These are phyloP conservation scores for Labia minor DNA, from an alignment of 2,888 invertebrate species.

Conservation along the genomic window DNA sequence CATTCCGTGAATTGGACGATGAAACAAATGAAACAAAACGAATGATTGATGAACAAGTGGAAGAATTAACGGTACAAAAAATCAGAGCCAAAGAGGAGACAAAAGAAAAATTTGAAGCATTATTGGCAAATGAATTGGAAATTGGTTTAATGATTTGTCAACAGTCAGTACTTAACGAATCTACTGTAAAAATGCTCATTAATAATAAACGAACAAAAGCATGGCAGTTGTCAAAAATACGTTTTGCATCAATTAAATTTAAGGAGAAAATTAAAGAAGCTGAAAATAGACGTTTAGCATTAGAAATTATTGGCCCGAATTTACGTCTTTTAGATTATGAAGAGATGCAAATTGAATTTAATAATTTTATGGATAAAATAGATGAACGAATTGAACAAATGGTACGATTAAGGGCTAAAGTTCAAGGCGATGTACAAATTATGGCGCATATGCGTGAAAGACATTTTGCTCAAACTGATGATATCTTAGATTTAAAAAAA, in stretches of 20 bases:
- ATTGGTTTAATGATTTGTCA: neutral
- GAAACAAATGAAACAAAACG: neutral
- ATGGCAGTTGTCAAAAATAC: neutral
- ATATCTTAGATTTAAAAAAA: neutral
- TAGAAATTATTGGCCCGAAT: neutral
- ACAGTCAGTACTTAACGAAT: neutral
- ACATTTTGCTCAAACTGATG: neutral
- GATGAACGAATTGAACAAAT: neutral
- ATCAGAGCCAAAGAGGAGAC: neutral
- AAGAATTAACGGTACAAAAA: neutral
- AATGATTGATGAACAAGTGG: neutral
- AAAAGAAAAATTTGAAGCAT: neutral
- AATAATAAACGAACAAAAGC: neutral
- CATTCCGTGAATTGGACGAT: neutral
- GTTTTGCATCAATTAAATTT: neutral
- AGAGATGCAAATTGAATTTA: slow-evolving; percentile 5
- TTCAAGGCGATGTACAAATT: neutral
- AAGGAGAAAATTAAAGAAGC: neutral
- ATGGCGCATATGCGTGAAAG: slow-evolving; percentile 5
- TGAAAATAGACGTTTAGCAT: neutral
- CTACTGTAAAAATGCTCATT: neutral
- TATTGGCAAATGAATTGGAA: neutral
- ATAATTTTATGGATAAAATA: slow-evolving; percentile 5
- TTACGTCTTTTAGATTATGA: neutral
- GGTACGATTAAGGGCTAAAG: neutral